phyloP scores from a whole-genome alignment of 2,113 vertebrate species.

The Podiceps cristatus region DNA sequence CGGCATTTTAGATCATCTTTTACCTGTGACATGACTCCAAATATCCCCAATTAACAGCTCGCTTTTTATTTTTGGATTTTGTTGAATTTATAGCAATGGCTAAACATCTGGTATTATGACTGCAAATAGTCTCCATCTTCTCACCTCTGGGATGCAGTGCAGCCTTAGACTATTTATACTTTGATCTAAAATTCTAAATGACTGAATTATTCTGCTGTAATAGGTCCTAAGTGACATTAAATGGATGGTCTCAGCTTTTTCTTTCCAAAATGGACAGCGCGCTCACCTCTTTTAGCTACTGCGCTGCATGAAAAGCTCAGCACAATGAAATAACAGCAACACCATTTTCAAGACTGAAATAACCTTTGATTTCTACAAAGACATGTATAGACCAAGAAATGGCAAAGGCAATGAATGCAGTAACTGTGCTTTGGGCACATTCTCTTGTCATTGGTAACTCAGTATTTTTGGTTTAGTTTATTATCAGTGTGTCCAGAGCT shows the following conservation, averaged over 20 bases:
- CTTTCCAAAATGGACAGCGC: constrained; percentile 45
- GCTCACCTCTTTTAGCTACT: constrained; percentile 35
- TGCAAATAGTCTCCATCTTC: constrained; percentile 66
- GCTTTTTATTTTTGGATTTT: constrained; percentile 50
- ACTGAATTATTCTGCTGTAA: constrained; percentile 60
- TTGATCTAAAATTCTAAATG: constrained; percentile 74
- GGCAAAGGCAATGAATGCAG: neutral
- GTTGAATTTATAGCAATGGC: constrained; percentile 66
- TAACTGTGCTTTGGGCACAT: neutral
- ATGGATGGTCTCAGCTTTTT: constrained; percentile 52
- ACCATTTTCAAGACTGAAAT: constrained; percentile 16
- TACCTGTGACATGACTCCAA: constrained; percentile 65
- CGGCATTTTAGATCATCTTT: constrained; percentile 68
- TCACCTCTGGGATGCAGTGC: constrained; percentile 66
- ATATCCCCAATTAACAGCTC: constrained; percentile 64
- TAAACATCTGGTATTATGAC: constrained; percentile 77
- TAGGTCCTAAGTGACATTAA: constrained; percentile 67
- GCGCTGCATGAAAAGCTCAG: constrained; percentile 24
- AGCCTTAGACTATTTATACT: constrained; percentile 69
- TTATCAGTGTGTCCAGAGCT: neutral
- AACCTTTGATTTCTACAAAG: neutral
- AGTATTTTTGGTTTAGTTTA: neutral
- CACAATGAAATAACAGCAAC: neutral
- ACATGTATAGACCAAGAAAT: neutral
- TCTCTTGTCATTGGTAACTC: neutral